Evolutionary conservation across 2,888 invertebrate genomes (phyloP), one percentile per base, ranked within the genome.

Genomic region (Cryptus viduatorius): DNA sequence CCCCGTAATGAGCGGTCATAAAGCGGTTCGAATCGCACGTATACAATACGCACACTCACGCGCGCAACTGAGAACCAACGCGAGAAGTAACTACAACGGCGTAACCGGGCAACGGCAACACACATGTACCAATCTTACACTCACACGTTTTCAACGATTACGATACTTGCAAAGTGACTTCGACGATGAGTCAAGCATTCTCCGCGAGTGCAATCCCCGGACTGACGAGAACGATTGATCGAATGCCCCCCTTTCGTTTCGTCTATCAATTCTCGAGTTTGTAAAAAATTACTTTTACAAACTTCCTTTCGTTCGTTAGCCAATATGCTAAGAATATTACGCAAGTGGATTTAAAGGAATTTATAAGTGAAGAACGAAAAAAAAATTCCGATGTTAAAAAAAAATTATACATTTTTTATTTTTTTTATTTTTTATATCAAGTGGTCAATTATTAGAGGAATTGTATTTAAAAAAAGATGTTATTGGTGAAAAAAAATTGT

Each of bases 1-100:
- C 90, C 87, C 89, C 86, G 88, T 84, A 89, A 91, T 91, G 90
- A 91, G 86, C 79, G 82, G 67, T 83, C 85, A 81, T 81, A 83
- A 80, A 83, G 78, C 76, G 79, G 68, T 78, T 80, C 71, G 76
- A 50, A 80, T 84, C 72, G 80, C 77, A 77, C 48, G 37, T 72
- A 65, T 46, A 12, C 24, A 16, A 67, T 48, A 29, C 50, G 7
- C 24, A 75, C 31, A 37, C 50, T 16, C 50, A 37, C 50, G 31
- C 50, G 61, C 16, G 31, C 14, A 29, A 29, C 37, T 8, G 5
- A 8, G 48, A 29, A 10, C 61, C 31, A 59, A 14, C 31, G 59
- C 29, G 31, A 29, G 14, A 24, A 4, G 14, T 31, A 24, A n/a
- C 31, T 31, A 24, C 61, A 29, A 31, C 61, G 61, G 61, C 61